Conservation (phyloP, 2,797 vertebrate species). For the Jordanella pulchra region DNA sequence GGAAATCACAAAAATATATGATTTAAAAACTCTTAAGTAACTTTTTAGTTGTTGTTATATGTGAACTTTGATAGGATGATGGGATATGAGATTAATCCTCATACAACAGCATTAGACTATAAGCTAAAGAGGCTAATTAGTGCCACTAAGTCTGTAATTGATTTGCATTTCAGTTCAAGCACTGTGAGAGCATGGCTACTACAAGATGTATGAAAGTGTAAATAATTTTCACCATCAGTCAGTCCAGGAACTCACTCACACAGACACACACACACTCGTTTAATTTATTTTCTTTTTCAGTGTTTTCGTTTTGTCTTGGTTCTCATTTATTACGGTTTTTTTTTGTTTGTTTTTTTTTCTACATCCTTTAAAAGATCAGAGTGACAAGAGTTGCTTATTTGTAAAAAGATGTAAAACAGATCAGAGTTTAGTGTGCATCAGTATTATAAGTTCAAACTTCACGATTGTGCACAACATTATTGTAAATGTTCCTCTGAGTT, state of each 20-base stretch:
- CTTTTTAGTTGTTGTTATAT: constrained; percentile 7
- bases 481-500: constrained; percentile 1
- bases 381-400: constrained; percentile 31
- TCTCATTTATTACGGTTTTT: constrained; percentile 16
- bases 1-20: not conserved
- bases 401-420: constrained; percentile 53
- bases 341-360: constrained; percentile 64
- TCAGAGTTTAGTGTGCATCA: constrained; percentile 30
- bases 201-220: constrained; percentile 69
- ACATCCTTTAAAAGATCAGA: constrained; percentile 32
- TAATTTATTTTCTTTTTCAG: constrained; percentile 70
- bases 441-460: constrained; percentile 41
- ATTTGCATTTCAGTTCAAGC: constrained; percentile 67
- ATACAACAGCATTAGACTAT: constrained; percentile 23
- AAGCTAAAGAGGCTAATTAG: constrained; percentile 27
- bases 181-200: constrained; percentile 65
- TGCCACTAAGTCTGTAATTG: constrained; percentile 29
- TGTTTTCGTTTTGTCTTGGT: constrained; percentile 31
- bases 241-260: constrained; percentile 47
- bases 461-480: not conserved
- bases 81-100: constrained; percentile 24
- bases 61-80: constrained; percentile 15
- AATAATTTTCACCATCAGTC: constrained; percentile 62
- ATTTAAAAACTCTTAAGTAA: constrained; percentile 9
- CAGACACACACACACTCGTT: constrained; percentile 35